A percentile compares a stretch with the other conserved stretches of the same genome.
Conservation (phyloP, 37 sponge, comb jelly and placozoan genomes). For the Spongilla lacustris region DNA sequence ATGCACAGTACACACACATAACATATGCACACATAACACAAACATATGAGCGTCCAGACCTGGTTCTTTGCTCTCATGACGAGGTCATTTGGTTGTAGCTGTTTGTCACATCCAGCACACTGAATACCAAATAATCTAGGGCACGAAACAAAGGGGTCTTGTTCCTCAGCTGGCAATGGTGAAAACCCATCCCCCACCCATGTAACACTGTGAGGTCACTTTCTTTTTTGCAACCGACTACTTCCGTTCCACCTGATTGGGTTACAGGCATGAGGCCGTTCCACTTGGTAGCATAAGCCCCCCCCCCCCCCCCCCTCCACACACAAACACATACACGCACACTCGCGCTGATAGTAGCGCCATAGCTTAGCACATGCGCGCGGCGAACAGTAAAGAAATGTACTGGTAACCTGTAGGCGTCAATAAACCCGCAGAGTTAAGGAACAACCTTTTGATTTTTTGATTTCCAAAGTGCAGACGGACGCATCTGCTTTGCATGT, state of each 20-base stretch:
- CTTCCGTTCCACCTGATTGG: background rate
- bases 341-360: too few relatives aligned
- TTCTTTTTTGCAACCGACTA: background rate
- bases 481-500: background rate
- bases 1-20: too few relatives aligned
- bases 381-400: too few relatives aligned
- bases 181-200: background rate
- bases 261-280: background rate
- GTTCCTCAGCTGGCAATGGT: too few relatives aligned
- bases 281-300: background rate
- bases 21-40: background rate
- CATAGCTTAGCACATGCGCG: too few relatives aligned
- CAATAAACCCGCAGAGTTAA: background rate
- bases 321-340: too few relatives aligned
- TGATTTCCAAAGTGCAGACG: background rate
- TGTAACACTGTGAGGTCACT: background rate
- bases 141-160: background rate
- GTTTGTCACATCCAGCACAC: slow-evolving; percentile 48
- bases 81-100: slow-evolving; percentile 47
- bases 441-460: background rate
- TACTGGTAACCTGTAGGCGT: too few relatives aligned
- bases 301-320: background rate
- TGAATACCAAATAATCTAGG: slow-evolving; percentile 70
- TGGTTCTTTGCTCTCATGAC: slow-evolving; percentile 74
- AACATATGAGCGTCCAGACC: slow-evolving; percentile 10